Base-by-base conservation (phyloP, 2,888 invertebrate species). In the Osedax fenrisi region DNA sequence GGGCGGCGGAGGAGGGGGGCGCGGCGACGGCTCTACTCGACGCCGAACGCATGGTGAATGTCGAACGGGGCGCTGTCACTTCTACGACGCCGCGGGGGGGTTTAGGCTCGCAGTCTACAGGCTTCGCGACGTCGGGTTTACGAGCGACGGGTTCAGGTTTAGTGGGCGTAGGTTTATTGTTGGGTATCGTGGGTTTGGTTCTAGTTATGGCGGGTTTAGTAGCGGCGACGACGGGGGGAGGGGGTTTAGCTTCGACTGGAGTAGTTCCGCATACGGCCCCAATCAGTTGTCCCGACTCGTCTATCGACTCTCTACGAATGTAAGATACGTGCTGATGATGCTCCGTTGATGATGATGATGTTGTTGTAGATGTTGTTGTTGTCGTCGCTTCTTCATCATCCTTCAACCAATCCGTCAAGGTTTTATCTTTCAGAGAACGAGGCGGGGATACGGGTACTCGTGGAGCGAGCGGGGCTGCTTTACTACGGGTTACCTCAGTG, bases 21-120 rank as follows among this genome's bases (percentile, higher is more conserved):
- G 41, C 41, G 17, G 41, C n/a, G 25, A 41, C 75, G 0, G 78
- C 78, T 5, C 41, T 17, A 17, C 10, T 5, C 2, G 78, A 77
- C 0, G 75, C 70, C 13, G 67, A 24, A 0, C 74, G 61, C 41
- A 5, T 5, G 41, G 10, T 5, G 41, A 17, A 17, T 41, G 41
- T 17, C 5, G 41, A 10, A 41, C 41, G 41, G 41, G 41, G 41
- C 41, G 41, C 41, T 10, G 41, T 41, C 41, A 41, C 10, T 41
- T 10, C 41, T 5, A 17, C 10, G 41, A 17, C 10, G 17, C 41
- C 41, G 41, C 41, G 41, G 41, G 41, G 41, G 17, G n/a, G n/a
- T n/a, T n/a, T n/a, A n/a, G n/a, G n/a, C n/a, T n/a, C n/a, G n/a
- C n/a, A n/a, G 17, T 10, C 41, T 41, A 17, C 10, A 41, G 41